A percentile compares a stretch with the other conserved stretches of the same genome.
phyloP scores from a whole-genome alignment of 1,140 invertebrate genomes.

The Drosophila fuyamai region DNA sequence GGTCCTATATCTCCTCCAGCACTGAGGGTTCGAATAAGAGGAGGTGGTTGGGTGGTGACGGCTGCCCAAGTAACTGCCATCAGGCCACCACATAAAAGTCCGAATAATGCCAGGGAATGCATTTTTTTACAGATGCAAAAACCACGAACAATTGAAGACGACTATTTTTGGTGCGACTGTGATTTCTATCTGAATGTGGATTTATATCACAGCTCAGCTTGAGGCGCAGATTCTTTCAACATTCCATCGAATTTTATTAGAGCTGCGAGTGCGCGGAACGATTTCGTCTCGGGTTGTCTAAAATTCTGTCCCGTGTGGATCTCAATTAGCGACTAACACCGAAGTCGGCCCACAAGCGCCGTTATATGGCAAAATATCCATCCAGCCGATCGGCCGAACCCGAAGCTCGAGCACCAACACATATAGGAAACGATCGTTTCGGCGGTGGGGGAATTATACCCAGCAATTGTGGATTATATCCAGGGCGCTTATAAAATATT shows the following conservation, averaged over 20 bases:
- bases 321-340: conserved; percentile 68
- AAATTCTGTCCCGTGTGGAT: conserved; percentile 40
- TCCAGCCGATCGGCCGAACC: conserved; percentile 37
- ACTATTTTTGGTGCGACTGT: background rate
- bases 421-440: background rate
- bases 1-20: conserved; percentile 68
- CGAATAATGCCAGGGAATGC: conserved; percentile 40
- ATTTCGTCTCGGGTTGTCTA: conserved; percentile 22
- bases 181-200: conserved; percentile 14
- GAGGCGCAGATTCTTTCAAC: conserved; percentile 43
- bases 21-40: conserved; percentile 64
- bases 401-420: conserved; percentile 27
- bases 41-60: conserved; percentile 58
- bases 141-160: conserved; percentile 1
- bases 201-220: conserved; percentile 67
- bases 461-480: conserved; percentile 2
- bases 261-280: conserved; percentile 22
- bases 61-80: conserved; percentile 37
- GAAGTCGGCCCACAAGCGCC: conserved; percentile 54
- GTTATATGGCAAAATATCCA: conserved; percentile 66
- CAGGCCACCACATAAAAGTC: conserved; percentile 12
- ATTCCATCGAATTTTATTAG: conserved; percentile 45
- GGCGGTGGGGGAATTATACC: conserved; percentile 15
- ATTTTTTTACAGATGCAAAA: conserved; percentile 22
- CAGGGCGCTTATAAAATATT: background rate